Conservation (phyloP, 1,140 invertebrate genomes). For the Agraylea sexmaculata region DNA sequence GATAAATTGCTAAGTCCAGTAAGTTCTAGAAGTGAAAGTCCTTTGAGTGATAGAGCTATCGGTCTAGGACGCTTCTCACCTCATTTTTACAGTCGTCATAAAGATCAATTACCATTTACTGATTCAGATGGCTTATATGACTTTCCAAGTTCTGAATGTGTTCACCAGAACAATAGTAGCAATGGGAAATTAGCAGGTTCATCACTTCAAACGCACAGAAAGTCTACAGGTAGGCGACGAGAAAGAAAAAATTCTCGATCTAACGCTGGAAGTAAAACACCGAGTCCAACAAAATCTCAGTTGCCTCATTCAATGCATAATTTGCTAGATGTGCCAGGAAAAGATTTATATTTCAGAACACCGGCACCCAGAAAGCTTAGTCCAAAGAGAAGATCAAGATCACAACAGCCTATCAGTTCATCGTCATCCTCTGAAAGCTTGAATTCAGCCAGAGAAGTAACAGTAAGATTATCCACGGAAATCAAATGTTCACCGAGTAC, state of each 20-base stretch:
- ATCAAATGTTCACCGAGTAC: conserved; percentile 24
- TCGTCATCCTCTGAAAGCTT: conserved; percentile 42
- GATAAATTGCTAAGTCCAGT: conserved; percentile 55
- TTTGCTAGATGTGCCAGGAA: conserved; percentile 34
- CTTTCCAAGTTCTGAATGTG: conserved; percentile 59
- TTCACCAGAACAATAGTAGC: conserved; percentile 30
- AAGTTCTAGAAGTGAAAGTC: conserved; percentile 64
- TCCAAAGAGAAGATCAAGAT: conserved; percentile 35
- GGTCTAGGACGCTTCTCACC: conserved; percentile 52
- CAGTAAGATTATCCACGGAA: conserved; percentile 25
- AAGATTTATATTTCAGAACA: conserved; percentile 22
- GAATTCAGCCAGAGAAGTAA: conserved; percentile 28
- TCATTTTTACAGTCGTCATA: conserved; percentile 52
- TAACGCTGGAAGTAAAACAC: conserved; percentile 31
- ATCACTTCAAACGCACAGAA: conserved; percentile 34
- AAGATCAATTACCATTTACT: conserved; percentile 50
- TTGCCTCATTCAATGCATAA: conserved; percentile 39
- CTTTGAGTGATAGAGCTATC: conserved; percentile 53
- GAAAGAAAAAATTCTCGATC: conserved; percentile 34
- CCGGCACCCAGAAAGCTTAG: conserved; percentile 33
- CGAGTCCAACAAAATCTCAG: conserved; percentile 40
- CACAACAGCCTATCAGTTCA: conserved; percentile 32
- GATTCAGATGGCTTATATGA: conserved; percentile 68
- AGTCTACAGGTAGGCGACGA: conserved; percentile 39
- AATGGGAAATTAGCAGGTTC: conserved; percentile 29